These are phyloP conservation scores for Dinoponera quadriceps DNA, from an alignment of 1,140 invertebrate species.

Conservation along the genomic window DNA sequence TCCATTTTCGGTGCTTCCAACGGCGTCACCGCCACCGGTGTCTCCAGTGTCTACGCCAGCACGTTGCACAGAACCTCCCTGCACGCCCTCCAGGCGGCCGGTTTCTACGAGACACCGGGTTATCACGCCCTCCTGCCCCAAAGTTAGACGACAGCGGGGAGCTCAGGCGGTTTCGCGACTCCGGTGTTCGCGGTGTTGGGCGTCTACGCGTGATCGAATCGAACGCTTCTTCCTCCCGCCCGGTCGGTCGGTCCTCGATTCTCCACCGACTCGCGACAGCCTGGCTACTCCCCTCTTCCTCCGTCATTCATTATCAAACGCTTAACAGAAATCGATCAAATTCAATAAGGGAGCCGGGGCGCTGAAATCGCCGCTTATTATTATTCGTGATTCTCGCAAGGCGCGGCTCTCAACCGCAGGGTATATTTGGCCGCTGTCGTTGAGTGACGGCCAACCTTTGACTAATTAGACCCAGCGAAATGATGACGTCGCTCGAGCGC, in stretches of 20 bases:
- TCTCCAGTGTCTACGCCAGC: slow-evolving; percentile 77
- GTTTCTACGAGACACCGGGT: slow-evolving; percentile 80
- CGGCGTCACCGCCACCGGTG: slow-evolving; percentile 64
- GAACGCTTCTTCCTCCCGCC: background rate
- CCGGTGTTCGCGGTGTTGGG: background rate
- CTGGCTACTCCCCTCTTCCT: background rate
- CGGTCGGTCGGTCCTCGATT: background rate
- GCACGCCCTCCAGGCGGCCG: slow-evolving; percentile 76
- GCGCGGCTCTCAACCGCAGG: slow-evolving; percentile 5
- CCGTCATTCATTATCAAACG: background rate
- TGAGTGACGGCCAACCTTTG: too few species aligned
- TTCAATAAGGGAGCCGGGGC: background rate
- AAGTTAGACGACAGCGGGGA: slow-evolving; percentile 73
- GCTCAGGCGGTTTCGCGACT: slow-evolving; percentile 27
- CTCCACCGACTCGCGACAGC: background rate
- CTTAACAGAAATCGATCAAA: background rate
- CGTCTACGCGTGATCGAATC: slow-evolving; percentile 31
- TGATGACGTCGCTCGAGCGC: background rate
- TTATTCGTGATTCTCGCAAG: background rate
- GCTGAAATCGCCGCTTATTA: background rate
- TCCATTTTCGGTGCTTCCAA: slow-evolving; percentile 67
- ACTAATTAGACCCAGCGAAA: background rate
- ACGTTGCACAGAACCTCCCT: slow-evolving; percentile 79
- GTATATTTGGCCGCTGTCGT: too few species aligned
- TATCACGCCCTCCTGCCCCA: slow-evolving; percentile 81